phyloP scores from a whole-genome alignment of 1,140 invertebrate genomes.

The Pseudomyrmex dendroicus region DNA sequence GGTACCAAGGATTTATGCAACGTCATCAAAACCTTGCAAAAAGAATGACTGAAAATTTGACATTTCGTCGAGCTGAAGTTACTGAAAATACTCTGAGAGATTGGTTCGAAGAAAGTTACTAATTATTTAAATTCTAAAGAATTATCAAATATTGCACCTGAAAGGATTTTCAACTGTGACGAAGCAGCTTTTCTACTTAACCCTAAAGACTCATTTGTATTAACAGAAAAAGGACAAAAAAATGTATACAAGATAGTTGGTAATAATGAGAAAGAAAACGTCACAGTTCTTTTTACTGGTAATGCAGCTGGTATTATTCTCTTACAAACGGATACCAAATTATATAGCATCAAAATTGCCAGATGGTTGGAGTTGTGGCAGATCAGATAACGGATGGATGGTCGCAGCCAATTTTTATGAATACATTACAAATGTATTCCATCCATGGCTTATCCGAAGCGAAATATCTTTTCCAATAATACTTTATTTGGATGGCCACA shows the following conservation, averaged over 20 bases:
- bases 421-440: background rate
- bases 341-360: background rate
- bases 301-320: background rate
- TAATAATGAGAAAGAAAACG: conserved; percentile 10
- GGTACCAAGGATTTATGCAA: background rate
- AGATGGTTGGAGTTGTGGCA: background rate
- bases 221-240: background rate
- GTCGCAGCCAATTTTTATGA: background rate
- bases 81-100: background rate
- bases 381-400: conserved; percentile 3
- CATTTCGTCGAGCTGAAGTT: background rate
- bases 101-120: background rate
- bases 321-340: too few relatives aligned
- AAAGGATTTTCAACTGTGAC: background rate
- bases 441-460: background rate
- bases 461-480: background rate
- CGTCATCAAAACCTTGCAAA: background rate
- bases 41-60: background rate
- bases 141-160: background rate
- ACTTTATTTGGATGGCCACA: background rate
- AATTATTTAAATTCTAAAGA: background rate
- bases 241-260: background rate
- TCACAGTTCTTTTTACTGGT: background rate
- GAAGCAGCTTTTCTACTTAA: background rate
- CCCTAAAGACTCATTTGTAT: background rate